Evolutionary conservation across 2,888 invertebrate genomes (phyloP), one percentile per base, ranked within the genome.

Genomic region (Elegia similella): DNA sequence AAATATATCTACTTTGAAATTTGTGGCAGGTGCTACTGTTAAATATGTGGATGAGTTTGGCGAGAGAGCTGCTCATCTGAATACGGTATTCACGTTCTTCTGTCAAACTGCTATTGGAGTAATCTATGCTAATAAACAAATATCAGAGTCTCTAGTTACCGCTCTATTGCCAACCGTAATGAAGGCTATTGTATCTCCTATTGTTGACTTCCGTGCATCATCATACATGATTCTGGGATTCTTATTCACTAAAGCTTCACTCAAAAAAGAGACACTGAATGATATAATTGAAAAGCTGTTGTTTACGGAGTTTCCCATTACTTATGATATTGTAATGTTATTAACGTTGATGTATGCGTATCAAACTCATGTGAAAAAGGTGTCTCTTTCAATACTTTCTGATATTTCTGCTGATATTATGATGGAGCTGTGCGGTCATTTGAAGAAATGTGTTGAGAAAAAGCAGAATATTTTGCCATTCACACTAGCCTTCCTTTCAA

Each of bases 21-120:
- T 88, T 55, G 82, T 89, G 50, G 75, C 82, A 0, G 83, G 75
- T 48, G 73, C 61, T 15, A 80, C 82, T 1, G 55, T 78, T 12
- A 85, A 82, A 60, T 87, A 87, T 77, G 92, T 96, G 0, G 92
- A 93, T 55, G 92, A 92, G 61, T 93, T 94, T 76, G 92, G 90
- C 0, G 84, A 92, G 2, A 88, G 93, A 60, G 93, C 95, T 0
- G 82, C 91, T 42, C 88, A 93, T 42, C 82, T 97, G 8, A 94
- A 94, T 55, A 94, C 95, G 0, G 92, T 96, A 1, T 95, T 95
- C 73, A 95, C 95, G 7, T 98, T 98, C 82, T 97, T 95, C 76
- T 95, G 96, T 54, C 94, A 95, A 12, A 93, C 95, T 0, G 88
- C 95, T 0, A 92, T 96, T 38, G 96, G 96, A 3, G 93, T 94